Base-by-base conservation (phyloP, 1,140 invertebrate genomes). In the Tachypleus tridentatus region DNA sequence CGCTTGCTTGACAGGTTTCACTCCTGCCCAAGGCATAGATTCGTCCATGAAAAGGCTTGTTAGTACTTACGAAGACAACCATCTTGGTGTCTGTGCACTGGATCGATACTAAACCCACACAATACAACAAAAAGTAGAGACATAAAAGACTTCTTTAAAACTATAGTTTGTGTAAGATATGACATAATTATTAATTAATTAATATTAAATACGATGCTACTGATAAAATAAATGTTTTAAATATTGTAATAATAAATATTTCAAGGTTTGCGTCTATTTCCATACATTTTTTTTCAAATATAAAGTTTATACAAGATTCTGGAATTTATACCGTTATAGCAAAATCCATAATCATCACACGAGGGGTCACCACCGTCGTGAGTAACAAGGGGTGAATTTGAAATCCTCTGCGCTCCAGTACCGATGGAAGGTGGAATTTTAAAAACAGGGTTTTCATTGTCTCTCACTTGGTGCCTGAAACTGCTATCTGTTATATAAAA, bases 41-140 rank as follows among this genome's bases (percentile, higher is more conserved):
- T 65, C 93, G 84, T 4, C 93, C 93, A 72, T 94, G 95, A 80
- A 96, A 96, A 4, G 91, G 90, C 71, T 91, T 89, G 77, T 93
- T 94, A 5, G 92, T 94, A 66, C 87, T 82, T 4, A 96, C 91
- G 78, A 92, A 89, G 2, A 96, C 89, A 0, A 90, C 89, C 69
- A 96, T 96, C 71, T 89, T 82, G 6, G 91, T 95, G 75, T 96
- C 93, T 76, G 94, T 95, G 79, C 93, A 96, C 74, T 92, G 87
- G 1, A 96, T 91, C 51, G 89, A 87, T 57, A 96, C 93, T 69
- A 78, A 49, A 71, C 29, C 29, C 29, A 29, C 29, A 29, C 29
- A 29, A 29, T 29, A 29, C 29, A 29, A 29, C 29, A 29, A 29
- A 29, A 29, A 29, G 29, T 29, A 29, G 2, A 29, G 29, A 29